phyloP scores from a whole-genome alignment of 2,113 vertebrate genomes.

The Rhombomys opimus region DNA sequence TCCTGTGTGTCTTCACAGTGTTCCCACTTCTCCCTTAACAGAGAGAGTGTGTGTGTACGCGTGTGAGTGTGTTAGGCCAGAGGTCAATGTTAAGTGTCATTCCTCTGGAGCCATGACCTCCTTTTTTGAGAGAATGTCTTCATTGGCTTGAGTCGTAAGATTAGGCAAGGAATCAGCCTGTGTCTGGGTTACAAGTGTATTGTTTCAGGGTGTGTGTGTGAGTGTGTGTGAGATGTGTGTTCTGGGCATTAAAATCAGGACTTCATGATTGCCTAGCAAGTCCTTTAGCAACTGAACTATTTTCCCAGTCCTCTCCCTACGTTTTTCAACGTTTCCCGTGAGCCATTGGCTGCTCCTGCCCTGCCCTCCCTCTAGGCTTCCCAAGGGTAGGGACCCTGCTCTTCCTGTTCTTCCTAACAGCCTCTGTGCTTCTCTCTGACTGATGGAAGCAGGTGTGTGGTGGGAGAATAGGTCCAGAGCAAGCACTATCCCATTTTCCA shows the following conservation, averaged over 20 bases:
- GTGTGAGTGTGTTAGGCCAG: background rate
- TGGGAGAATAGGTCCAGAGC: background rate
- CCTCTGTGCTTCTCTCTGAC: background rate
- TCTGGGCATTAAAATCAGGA: background rate
- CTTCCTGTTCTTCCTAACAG: background rate
- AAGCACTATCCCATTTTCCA: background rate
- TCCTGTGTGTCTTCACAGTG: background rate
- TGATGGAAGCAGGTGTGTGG: background rate
- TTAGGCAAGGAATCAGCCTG: background rate
- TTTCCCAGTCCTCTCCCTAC: background rate
- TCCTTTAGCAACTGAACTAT: background rate
- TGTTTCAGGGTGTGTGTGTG: background rate
- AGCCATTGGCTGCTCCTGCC: background rate
- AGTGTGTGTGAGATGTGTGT: background rate
- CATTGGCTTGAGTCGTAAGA: background rate
- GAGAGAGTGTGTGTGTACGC: background rate
- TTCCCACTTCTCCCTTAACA: background rate
- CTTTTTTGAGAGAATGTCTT: background rate
- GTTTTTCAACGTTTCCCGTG: background rate
- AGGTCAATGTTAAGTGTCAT: background rate
- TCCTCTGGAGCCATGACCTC: background rate
- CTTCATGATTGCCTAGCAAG: background rate
- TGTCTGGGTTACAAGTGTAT: background rate
- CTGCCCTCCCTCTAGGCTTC: background rate
- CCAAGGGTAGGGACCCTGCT: background rate